Evolutionary conservation across 2,888 invertebrate genomes (phyloP), one percentile per base, ranked within the genome.

Genomic region (Morpho helenor): DNA sequence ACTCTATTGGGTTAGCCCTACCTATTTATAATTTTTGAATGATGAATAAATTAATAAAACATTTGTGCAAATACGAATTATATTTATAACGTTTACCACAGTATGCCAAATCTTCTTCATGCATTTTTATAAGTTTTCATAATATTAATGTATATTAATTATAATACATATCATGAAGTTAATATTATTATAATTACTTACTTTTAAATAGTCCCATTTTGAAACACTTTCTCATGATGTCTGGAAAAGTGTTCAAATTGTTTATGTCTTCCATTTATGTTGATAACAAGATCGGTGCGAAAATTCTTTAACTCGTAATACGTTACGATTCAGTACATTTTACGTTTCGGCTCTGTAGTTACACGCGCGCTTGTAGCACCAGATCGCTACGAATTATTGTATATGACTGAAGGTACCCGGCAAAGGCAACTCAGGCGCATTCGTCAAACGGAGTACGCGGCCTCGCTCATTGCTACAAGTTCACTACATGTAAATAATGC

Each of bases 191-290:
- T 42, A 42, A 42, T 44, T 16, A 89, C 89, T 89, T 72, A 90
- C 90, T 87, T 73, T 87, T 89, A 53, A 88, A 88, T 56, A 90
- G 78, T 60, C 89, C 87, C 87, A 88, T 88, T 75, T 90, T 90
- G 76, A 90, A 89, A 70, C 84, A 88, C 81, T 87, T 89, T 78
- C 87, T 76, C 87, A 90, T 86, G 66, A 79, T 84, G 76, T 82
- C 77, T 56, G 84, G 73, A 67, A 86, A 72, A 48, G 76, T 72
- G 56, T 75, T 77, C 56, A 73, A 68, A 76, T 75, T 83, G 62
- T 76, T 80, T 68, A 76, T 67, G 69, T 84, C 82, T 68, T 80
- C 84, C 84, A 86, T 68, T 64, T 56, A 59, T 50, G 39, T 56
- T 52, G 23, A 48, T 46, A 49, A 57, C 58, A 9, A 10, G 52